A percentile compares a stretch with the other conserved stretches of the same genome.
Evolutionary conservation across 2,113 vertebrate species (phyloP).

Genomic region (Channa maculata): DNA sequence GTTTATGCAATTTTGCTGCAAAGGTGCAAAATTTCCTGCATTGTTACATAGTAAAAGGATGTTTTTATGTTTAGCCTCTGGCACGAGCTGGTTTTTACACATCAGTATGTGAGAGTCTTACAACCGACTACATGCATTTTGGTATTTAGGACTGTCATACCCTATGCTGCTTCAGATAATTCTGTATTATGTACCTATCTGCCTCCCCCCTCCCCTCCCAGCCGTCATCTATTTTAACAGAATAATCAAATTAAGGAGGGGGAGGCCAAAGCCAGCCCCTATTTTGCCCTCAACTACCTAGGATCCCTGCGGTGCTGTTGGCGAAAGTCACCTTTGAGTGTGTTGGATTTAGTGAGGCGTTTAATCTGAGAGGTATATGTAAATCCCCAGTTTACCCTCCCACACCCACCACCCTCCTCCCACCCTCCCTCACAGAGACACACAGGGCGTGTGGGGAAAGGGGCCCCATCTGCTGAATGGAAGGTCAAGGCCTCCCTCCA

Average conservation of each 20-base stretch:
- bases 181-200: slow-evolving; percentile 58
- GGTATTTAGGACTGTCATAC: slow-evolving; percentile 66
- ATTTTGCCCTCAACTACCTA: slow-evolving; percentile 39
- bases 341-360: slow-evolving; percentile 79
- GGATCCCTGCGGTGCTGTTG: slow-evolving; percentile 66
- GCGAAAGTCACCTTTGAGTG: slow-evolving; percentile 72
- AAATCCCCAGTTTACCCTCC: slow-evolving; percentile 82
- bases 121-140: slow-evolving; percentile 54
- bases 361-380: slow-evolving; percentile 79
- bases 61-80: slow-evolving; percentile 56
- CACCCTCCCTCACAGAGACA: slow-evolving; percentile 83
- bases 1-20: slow-evolving; percentile 49
- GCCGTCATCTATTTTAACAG: slow-evolving; percentile 40
- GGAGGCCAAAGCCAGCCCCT: slow-evolving; percentile 43
- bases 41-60: slow-evolving; percentile 67
- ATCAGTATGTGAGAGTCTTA: slow-evolving; percentile 42
- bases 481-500: slow-evolving; percentile 79
- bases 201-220: slow-evolving; percentile 46
- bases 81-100: slow-evolving; percentile 49
- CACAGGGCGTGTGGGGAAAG: slow-evolving; percentile 74
- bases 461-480: slow-evolving; percentile 65
- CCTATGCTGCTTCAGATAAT: slow-evolving; percentile 72
- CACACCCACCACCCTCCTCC: slow-evolving; percentile 78
- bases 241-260: slow-evolving; percentile 46
- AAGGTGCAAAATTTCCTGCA: slow-evolving; percentile 69